Percentiles rank a stretch among this genome's conserved stretches.
These are phyloP conservation scores for Mechanitis mazaeus DNA, from an alignment of 2,888 invertebrate species.

Conservation along the genomic window DNA sequence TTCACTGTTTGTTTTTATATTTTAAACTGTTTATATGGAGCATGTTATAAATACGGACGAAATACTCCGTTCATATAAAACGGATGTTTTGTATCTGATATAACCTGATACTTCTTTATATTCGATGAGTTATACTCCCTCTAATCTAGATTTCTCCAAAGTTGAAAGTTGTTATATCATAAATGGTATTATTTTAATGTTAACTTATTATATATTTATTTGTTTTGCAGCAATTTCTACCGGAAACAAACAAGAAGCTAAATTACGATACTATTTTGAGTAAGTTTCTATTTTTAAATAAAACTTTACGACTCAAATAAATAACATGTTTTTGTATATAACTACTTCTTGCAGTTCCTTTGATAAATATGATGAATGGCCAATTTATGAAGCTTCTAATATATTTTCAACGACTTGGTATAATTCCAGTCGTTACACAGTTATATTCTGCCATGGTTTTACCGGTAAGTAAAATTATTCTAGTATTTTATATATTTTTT, in stretches of 20 bases:
- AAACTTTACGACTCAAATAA: neutral
- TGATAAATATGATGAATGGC: conserved; percentile 51
- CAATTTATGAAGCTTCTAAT: conserved; percentile 40
- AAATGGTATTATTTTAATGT: conserved; percentile 1
- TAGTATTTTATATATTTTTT: neutral
- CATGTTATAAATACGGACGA: neutral
- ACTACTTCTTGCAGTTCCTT: conserved; percentile 44
- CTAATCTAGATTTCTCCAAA: neutral
- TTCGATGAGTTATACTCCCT: too few species aligned
- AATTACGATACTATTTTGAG: conserved; percentile 41
- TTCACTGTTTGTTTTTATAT: neutral
- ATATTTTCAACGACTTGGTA: conserved; percentile 52
- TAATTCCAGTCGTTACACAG: conserved; percentile 42
- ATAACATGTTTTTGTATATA: neutral
- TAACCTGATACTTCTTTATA: too few species aligned
- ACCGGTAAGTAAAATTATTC: conserved; percentile 44
- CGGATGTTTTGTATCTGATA: too few species aligned
- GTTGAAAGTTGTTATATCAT: neutral
- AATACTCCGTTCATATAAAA: neutral
- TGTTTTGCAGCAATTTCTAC: conserved; percentile 40
- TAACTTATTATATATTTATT: conserved; percentile 7
- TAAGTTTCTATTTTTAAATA: conserved; percentile 17
- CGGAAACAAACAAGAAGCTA: conserved; percentile 39
- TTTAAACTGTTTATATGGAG: neutral
- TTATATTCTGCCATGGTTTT: conserved; percentile 57